Evolutionary conservation across 2,888 invertebrate genomes (phyloP).

Genomic region (Stenodema calcarata): DNA sequence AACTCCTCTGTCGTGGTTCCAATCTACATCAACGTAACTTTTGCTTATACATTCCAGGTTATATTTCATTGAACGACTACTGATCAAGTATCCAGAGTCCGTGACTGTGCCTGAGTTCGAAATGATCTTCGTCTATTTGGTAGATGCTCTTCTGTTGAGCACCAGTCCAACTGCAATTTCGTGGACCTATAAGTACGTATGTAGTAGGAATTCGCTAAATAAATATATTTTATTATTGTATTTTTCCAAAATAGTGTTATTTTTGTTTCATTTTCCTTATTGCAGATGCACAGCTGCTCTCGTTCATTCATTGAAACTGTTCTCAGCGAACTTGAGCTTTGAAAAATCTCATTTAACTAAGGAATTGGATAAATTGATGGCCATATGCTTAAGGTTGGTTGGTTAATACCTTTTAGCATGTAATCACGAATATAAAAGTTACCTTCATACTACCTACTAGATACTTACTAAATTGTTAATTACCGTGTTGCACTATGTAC

Average conservation of each 20-base stretch:
- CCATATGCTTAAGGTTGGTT: not conserved
- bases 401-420: not conserved
- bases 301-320: not conserved
- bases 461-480: too few relatives aligned
- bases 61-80: constrained; percentile 12
- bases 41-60: too few relatives aligned
- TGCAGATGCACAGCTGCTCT: constrained; percentile 12
- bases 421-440: too few relatives aligned
- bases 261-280: not conserved
- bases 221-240: too few relatives aligned
- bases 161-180: constrained; percentile 8
- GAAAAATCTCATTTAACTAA: not conserved
- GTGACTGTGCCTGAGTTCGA: constrained; percentile 20
- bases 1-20: too few relatives aligned
- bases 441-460: not conserved
- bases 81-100: constrained; percentile 16
- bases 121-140: constrained; percentile 12
- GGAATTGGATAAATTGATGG: constrained; percentile 36
- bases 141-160: not conserved
- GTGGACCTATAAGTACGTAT: not conserved
- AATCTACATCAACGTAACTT: too few relatives aligned
- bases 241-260: too few relatives aligned
- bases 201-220: too few relatives aligned
- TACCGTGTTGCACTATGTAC: too few relatives aligned
- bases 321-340: not conserved